Evolutionary conservation across 2,888 invertebrate genomes (phyloP).

Genomic region (Eupithecia dodoneata): DNA sequence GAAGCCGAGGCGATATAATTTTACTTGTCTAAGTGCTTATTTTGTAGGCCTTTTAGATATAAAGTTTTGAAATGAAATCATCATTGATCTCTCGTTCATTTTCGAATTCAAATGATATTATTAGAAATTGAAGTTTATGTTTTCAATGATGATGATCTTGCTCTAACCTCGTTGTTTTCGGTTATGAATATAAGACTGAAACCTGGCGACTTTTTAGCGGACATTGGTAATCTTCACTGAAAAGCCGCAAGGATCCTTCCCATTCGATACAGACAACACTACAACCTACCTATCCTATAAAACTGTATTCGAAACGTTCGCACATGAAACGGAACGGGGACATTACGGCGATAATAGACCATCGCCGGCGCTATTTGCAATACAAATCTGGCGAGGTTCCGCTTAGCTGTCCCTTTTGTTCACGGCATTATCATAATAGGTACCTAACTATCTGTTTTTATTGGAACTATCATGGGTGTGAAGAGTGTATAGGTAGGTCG

Average conservation of each 20-base stretch:
- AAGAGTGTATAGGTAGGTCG: neutral
- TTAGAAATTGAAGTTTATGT: no score
- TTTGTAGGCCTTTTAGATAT: no score
- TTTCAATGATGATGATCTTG: no score
- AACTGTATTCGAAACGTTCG: neutral
- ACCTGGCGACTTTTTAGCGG: no score
- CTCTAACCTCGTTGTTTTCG: no score
- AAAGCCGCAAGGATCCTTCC: neutral
- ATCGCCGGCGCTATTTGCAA: slow-evolving; percentile 23
- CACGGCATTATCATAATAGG: slow-evolving; percentile 27
- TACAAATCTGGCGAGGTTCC: slow-evolving; percentile 31
- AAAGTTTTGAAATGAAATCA: no score
- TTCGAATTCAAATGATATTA: no score
- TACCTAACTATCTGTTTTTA: slow-evolving; percentile 32
- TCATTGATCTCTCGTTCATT: no score
- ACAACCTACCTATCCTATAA: neutral
- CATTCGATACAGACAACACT: neutral
- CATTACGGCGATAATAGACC: slow-evolving; percentile 27
- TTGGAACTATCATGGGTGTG: slow-evolving; percentile 17
- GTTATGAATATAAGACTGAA: no score
- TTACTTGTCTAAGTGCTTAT: no score
- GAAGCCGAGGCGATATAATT: no score
- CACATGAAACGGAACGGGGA: slow-evolving; percentile 15
- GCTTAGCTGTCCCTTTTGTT: slow-evolving; percentile 16
- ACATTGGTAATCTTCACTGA: no score